Conservation (phyloP, 2,888 invertebrate genomes). For the Boloria euphrosyne region DNA sequence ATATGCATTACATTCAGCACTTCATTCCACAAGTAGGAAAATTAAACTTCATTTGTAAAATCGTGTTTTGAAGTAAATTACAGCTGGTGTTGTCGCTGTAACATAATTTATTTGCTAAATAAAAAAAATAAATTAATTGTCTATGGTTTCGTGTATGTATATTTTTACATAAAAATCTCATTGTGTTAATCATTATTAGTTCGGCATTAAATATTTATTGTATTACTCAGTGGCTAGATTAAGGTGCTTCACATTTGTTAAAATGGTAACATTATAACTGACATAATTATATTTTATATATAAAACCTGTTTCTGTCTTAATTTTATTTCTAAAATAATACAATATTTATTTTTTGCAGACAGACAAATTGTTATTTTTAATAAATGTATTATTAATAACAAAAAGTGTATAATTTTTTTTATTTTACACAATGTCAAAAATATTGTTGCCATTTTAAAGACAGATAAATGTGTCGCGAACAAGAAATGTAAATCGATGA, state of each 20-base stretch:
- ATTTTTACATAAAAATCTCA: constrained; percentile 38
- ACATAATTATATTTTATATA: constrained; percentile 5
- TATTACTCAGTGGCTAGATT: constrained; percentile 35
- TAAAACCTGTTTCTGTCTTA: background rate
- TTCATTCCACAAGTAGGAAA: constrained; percentile 70
- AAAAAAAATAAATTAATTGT: constrained; percentile 17
- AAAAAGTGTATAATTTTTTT: background rate
- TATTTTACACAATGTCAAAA: constrained; percentile 3
- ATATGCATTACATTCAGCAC: constrained; percentile 45
- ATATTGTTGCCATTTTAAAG: constrained; percentile 35
- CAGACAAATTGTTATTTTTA: too few species aligned
- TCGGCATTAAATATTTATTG: constrained; percentile 42
- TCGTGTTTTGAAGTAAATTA: constrained; percentile 6
- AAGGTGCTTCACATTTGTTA: constrained; percentile 35
- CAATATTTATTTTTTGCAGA: too few species aligned
- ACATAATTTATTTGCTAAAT: constrained; percentile 1
- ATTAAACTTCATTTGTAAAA: constrained; percentile 30
- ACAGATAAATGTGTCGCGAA: constrained; percentile 30
- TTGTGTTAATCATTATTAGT: constrained; percentile 38
- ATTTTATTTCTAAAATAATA: background rate
- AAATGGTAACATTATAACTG: constrained; percentile 28
- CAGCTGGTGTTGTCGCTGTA: background rate
- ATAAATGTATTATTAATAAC: too few species aligned
- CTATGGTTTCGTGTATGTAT: constrained; percentile 28
- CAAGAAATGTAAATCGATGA: constrained; percentile 33